phyloP scores from a whole-genome alignment of 2,797 vertebrate genomes.

The Oreortyx pictus region DNA sequence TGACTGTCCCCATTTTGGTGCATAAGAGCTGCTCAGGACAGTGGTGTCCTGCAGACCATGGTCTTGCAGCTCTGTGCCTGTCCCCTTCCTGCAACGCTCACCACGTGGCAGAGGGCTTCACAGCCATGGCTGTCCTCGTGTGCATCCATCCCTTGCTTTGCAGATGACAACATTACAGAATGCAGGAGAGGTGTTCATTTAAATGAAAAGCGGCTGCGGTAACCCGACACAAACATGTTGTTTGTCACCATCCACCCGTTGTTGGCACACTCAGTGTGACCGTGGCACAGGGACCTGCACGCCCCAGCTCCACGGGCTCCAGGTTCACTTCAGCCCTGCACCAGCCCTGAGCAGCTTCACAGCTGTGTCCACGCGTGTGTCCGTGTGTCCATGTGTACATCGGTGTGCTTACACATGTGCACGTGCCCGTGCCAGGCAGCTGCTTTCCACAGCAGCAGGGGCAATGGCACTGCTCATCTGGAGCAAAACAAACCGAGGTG shows the following conservation, averaged over 20 bases:
- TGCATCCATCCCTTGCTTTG: neutral
- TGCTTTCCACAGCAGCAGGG: neutral
- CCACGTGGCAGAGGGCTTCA: neutral
- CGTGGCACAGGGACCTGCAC: neutral
- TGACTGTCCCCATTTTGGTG: neutral
- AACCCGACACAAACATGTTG: neutral
- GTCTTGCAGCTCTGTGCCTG: fast-evolving
- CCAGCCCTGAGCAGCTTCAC: constrained; percentile 64
- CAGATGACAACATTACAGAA: neutral
- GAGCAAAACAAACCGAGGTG: neutral
- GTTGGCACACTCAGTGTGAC: neutral
- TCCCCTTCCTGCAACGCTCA: fast-evolving
- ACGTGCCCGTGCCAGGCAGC: neutral
- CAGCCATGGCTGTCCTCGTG: fast-evolving
- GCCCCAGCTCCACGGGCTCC: constrained; percentile 35
- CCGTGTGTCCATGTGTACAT: fast-evolving
- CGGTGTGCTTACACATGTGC: neutral
- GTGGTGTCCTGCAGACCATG: neutral
- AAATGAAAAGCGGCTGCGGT: neutral
- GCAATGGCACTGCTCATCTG: fast-evolving
- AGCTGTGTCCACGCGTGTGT: neutral
- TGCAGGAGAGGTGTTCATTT: neutral
- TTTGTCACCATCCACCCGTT: neutral
- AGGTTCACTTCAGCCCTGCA: constrained; percentile 79
- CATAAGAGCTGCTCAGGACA: neutral